Conservation (phyloP, 2,888 invertebrate genomes). For the Thymelicus lineola region DNA sequence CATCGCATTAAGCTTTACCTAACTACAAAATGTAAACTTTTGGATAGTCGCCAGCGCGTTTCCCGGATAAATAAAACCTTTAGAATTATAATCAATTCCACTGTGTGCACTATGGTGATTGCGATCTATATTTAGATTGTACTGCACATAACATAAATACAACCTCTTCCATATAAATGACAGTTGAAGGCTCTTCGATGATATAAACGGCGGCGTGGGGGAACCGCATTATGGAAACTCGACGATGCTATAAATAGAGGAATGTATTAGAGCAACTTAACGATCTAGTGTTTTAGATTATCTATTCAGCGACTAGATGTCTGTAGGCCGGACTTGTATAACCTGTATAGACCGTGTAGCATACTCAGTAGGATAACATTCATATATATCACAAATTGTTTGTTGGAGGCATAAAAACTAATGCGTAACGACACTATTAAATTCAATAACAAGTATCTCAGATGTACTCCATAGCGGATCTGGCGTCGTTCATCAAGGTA, state of each 20-base stretch:
- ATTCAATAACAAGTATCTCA: too few species aligned
- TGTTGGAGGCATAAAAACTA: background rate
- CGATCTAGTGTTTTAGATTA: constrained; percentile 25
- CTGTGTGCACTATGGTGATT: background rate
- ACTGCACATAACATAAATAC: constrained; percentile 7
- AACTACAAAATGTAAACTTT: background rate
- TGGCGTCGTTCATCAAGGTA: too few species aligned
- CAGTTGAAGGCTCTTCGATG: constrained; percentile 26
- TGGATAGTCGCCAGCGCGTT: background rate
- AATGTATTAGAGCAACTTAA: constrained; percentile 10
- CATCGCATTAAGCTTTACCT: background rate
- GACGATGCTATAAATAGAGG: constrained; percentile 33
- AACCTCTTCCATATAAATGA: constrained; percentile 37
- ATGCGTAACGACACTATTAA: too few species aligned
- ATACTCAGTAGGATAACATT: constrained; percentile 13
- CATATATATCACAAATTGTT: constrained; percentile 11
- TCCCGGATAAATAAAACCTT: background rate
- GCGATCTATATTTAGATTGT: background rate
- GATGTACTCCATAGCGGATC: too few species aligned
- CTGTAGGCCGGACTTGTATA: background rate
- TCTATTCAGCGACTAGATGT: constrained; percentile 16
- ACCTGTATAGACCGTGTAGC: background rate
- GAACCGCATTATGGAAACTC: constrained; percentile 33
- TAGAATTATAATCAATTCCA: background rate
- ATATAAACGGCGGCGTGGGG: constrained; percentile 32